Conservation (phyloP, 2,797 vertebrate genomes). For the Gallinago solitaria region DNA sequence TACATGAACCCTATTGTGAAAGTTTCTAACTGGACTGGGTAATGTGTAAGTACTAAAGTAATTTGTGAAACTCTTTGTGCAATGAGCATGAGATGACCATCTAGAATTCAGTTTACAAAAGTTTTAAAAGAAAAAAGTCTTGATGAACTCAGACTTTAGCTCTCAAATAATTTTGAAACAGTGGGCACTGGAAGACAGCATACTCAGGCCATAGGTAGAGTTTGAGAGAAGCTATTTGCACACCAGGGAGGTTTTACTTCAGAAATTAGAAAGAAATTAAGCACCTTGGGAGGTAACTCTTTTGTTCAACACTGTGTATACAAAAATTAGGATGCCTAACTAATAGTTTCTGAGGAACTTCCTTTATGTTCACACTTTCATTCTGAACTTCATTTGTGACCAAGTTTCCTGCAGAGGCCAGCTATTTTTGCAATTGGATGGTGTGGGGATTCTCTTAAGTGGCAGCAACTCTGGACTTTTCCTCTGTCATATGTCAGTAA, state of each 20-base stretch:
- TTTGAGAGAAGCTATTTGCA: not conserved
- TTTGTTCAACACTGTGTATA: not conserved
- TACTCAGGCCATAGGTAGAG: not conserved
- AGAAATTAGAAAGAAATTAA: not conserved
- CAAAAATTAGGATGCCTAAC: not conserved
- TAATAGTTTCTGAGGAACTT: not conserved
- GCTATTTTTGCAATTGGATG: not conserved
- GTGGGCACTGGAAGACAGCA: not conserved
- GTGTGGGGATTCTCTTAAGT: not conserved
- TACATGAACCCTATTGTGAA: not conserved
- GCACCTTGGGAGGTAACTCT: not conserved
- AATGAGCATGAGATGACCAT: not conserved
- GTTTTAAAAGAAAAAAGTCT: not conserved
- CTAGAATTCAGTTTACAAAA: not conserved
- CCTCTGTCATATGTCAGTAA: not conserved
- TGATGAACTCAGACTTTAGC: not conserved
- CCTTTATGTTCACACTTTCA: not conserved
- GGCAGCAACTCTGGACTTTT: not conserved
- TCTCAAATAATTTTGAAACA: not conserved
- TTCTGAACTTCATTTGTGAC: not conserved
- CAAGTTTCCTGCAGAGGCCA: not conserved
- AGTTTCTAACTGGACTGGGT: not conserved
- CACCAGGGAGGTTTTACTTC: not conserved
- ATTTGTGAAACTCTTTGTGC: not conserved
- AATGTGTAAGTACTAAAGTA: not conserved